Conservation (phyloP, 2,797 vertebrate species). For the Lacerta bilineata region DNA sequence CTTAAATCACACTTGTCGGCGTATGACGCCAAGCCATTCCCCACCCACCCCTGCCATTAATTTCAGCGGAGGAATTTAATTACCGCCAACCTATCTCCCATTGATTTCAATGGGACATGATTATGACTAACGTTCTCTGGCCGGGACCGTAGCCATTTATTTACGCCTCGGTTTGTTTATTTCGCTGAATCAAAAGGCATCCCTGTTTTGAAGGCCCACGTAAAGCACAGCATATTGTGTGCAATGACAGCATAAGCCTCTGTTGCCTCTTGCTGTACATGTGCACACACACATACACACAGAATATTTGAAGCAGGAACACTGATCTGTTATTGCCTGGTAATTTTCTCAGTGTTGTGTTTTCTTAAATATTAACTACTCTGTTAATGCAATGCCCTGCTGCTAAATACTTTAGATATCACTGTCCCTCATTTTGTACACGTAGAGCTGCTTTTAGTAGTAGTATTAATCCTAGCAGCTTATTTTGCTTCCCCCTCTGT, state of each 20-base stretch:
- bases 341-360: constrained; percentile 76
- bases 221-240: constrained; percentile 50
- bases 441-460: constrained; percentile 61
- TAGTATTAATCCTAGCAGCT: constrained; percentile 58
- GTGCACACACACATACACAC: constrained; percentile 44
- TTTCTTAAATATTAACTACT: constrained; percentile 75
- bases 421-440: constrained; percentile 56
- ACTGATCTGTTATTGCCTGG: constrained; percentile 85
- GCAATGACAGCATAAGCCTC: constrained; percentile 62
- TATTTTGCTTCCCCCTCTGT: constrained; percentile 68
- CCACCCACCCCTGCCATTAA: no score
- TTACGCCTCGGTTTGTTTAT: constrained; percentile 32
- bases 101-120: not conserved
- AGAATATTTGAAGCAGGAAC: constrained; percentile 86
- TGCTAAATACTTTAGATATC: constrained; percentile 70
- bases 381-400: constrained; percentile 72
- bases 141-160: constrained; percentile 40
- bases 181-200: constrained; percentile 40
- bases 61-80: not conserved
- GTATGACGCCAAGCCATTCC: no score
- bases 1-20: not conserved
- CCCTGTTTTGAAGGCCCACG: constrained; percentile 53
- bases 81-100: not conserved
- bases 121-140: not conserved
- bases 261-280: constrained; percentile 48